Conservation (phyloP, 2,113 vertebrate species). For the Siphamia tubifer region DNA sequence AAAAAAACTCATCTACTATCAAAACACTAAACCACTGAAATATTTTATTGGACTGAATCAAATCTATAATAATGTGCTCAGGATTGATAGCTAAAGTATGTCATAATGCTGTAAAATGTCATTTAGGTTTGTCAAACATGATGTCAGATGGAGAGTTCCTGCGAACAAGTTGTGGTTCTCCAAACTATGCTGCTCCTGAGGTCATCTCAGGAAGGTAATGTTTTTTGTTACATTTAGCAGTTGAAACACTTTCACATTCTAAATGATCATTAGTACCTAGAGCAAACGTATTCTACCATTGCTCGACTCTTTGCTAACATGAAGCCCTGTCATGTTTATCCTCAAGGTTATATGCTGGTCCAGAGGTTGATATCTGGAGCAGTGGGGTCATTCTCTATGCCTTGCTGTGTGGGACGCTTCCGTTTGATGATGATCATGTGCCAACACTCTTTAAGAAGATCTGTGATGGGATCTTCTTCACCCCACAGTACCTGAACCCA, state of each 20-base stretch:
- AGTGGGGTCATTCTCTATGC: constrained; percentile 98
- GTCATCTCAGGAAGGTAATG: constrained; percentile 97
- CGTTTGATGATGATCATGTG: constrained; percentile 98
- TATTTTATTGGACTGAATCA: no score
- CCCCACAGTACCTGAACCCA: constrained; percentile 94
- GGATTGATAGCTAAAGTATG: no score
- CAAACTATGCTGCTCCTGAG: constrained; percentile 98
- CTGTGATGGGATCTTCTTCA: constrained; percentile 98
- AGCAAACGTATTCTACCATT: not conserved
- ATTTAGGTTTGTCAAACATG: constrained; percentile 96
- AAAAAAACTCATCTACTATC: no score
- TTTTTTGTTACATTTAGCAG: not conserved
- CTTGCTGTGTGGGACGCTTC: constrained; percentile 93
- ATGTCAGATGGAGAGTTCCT: constrained; percentile 99
- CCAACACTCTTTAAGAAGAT: constrained; percentile 99
- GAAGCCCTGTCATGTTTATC: not conserved
- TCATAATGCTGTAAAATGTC: not conserved
- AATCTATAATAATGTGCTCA: no score
- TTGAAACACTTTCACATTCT: not conserved
- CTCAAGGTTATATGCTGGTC: constrained; percentile 95
- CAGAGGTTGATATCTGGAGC: constrained; percentile 99
- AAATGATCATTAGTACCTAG: not conserved
- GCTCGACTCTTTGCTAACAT: not conserved
- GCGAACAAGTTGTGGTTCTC: constrained; percentile 96
- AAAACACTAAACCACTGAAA: no score